Conservation (phyloP, 2,113 vertebrate species). For the Anser brachyrhynchus region DNA sequence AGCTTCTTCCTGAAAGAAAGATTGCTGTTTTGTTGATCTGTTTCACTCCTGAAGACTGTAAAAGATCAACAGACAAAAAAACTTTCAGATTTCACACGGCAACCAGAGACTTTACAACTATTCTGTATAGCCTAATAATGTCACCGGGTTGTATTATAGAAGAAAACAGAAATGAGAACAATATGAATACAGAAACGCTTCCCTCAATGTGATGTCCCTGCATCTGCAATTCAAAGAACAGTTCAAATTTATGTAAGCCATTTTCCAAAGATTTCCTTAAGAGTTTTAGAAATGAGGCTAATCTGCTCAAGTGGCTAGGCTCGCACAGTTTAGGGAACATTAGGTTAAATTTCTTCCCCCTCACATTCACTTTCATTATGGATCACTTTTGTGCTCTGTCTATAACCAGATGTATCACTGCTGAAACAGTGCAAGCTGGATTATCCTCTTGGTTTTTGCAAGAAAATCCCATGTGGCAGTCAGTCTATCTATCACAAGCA, state of each 20-base stretch:
- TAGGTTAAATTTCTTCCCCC: neutral
- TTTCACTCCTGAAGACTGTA: slow-evolving; percentile 14
- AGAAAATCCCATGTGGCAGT: neutral
- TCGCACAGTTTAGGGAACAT: neutral
- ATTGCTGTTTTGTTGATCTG: slow-evolving; percentile 8
- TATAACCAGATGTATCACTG: neutral
- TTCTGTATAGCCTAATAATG: slow-evolving; percentile 58
- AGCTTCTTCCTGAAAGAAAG: slow-evolving; percentile 39
- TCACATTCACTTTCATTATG: neutral
- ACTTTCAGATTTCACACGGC: neutral
- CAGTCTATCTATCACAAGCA: neutral
- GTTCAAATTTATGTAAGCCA: neutral
- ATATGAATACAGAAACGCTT: neutral
- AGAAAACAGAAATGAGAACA: slow-evolving; percentile 39
- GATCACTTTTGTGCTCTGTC: neutral
- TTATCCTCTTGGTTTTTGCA: neutral
- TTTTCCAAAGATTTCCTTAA: neutral
- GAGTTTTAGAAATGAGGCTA: neutral
- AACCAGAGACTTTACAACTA: neutral
- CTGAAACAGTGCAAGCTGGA: neutral
- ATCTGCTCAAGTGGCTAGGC: neutral
- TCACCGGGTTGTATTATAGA: slow-evolving; percentile 8
- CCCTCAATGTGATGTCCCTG: neutral
- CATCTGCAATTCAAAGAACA: slow-evolving; percentile 48
- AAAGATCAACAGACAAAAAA: slow-evolving; percentile 39